phyloP scores from a whole-genome alignment of 2,797 vertebrate species.

The Amazona finschi region DNA sequence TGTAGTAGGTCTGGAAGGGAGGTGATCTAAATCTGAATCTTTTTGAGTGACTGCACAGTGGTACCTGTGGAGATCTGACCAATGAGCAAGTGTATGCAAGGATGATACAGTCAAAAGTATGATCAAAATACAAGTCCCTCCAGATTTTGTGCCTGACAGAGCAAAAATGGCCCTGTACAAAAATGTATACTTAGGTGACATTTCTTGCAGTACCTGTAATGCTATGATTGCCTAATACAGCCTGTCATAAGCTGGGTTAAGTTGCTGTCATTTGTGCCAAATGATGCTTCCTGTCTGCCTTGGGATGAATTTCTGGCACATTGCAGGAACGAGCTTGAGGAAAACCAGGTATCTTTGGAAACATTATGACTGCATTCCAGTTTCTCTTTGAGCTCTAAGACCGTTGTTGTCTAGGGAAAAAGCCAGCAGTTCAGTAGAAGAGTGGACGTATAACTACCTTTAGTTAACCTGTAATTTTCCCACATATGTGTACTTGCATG shows the following conservation, averaged over 20 bases:
- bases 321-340: not conserved
- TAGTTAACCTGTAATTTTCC: not conserved
- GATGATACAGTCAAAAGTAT: not conserved
- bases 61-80: not conserved
- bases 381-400: not conserved
- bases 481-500: fast-evolving
- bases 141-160: not conserved
- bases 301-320: not conserved
- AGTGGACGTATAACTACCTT: not conserved
- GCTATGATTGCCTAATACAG: not conserved
- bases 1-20: not conserved
- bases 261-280: not conserved
- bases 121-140: not conserved
- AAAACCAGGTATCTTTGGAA: not conserved
- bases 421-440: not conserved
- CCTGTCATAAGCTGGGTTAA: not conserved
- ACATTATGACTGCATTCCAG: not conserved
- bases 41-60: not conserved
- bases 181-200: not conserved
- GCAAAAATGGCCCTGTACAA: not conserved
- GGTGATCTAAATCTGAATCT: not conserved
- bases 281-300: not conserved
- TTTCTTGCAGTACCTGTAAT: not conserved
- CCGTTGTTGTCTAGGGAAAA: not conserved
- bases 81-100: not conserved